These are phyloP conservation scores for Triplophysa dalaica DNA, from an alignment of 2,113 vertebrate genomes.

Conservation along the genomic window DNA sequence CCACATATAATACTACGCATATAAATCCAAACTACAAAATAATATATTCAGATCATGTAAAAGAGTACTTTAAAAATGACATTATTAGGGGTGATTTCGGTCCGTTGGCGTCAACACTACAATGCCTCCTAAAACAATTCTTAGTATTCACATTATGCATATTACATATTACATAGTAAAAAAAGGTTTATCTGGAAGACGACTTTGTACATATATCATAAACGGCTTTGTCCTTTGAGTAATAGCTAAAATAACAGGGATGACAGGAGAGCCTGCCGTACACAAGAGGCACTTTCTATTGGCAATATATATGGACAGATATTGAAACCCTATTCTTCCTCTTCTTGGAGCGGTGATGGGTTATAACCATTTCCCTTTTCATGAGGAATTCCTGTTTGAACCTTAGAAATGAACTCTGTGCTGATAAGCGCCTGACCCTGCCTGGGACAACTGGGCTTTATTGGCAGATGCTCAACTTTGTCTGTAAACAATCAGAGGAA, in stretches of 20 bases:
- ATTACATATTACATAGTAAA: constrained; percentile 4
- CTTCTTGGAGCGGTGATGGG: background rate
- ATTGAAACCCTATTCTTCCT: constrained; percentile 27
- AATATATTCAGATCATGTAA: background rate
- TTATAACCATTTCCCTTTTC: constrained; percentile 47
- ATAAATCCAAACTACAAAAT: background rate
- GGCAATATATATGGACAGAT: background rate
- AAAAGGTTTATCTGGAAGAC: background rate
- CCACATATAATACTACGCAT: constrained; percentile 1
- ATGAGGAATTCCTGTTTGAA: constrained; percentile 49
- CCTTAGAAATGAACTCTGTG: constrained; percentile 73
- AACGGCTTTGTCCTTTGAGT: too few species aligned
- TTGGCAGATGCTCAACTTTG: constrained; percentile 56
- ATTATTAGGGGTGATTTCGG: background rate
- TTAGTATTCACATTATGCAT: background rate
- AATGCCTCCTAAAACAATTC: background rate
- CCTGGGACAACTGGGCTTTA: constrained; percentile 60
- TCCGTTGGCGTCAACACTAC: background rate
- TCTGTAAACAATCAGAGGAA: constrained; percentile 56
- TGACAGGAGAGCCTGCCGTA: background rate
- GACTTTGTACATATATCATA: background rate
- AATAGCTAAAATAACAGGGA: background rate
- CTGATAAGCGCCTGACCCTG: constrained; percentile 71
- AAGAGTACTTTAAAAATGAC: background rate
- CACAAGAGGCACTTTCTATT: background rate